A percentile compares a stretch with the other conserved stretches of the same genome.
phyloP scores from a whole-genome alignment of 2,888 invertebrate species.

The Dryocosmus kuriphilus region DNA sequence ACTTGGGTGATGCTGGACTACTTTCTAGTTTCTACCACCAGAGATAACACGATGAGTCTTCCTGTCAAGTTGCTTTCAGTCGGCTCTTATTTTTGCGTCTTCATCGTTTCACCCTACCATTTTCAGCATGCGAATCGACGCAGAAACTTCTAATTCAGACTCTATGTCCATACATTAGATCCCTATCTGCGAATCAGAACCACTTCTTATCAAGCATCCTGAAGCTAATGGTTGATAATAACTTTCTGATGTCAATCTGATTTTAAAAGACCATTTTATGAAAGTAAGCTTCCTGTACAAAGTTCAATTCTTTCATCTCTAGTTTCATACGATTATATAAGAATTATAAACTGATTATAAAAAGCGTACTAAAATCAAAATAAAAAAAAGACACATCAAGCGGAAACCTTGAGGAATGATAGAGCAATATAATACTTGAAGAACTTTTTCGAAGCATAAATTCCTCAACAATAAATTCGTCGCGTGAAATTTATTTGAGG shows the following conservation, averaged over 20 bases:
- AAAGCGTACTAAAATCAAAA: too few species aligned
- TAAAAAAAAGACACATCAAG: background rate
- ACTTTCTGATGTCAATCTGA: background rate
- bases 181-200: background rate
- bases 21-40: conserved; percentile 49
- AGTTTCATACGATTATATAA: too few species aligned
- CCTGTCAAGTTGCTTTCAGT: conserved; percentile 51
- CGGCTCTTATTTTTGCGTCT: conserved; percentile 10
- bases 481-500: conserved; percentile 18
- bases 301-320: too few species aligned
- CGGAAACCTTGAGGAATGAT: background rate
- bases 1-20: conserved; percentile 43
- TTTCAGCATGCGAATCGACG: background rate
- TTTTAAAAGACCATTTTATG: background rate
- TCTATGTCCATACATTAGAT: background rate
- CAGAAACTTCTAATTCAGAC: background rate
- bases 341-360: too few species aligned
- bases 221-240: background rate
- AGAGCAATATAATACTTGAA: conserved; percentile 13
- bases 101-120: background rate
- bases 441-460: conserved; percentile 26
- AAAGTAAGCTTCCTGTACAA: background rate
- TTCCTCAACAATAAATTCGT: conserved; percentile 17
- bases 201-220: background rate
- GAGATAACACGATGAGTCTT: conserved; percentile 50